phyloP scores from a whole-genome alignment of 1,140 invertebrate genomes.

The Mactra quadrangularis region DNA sequence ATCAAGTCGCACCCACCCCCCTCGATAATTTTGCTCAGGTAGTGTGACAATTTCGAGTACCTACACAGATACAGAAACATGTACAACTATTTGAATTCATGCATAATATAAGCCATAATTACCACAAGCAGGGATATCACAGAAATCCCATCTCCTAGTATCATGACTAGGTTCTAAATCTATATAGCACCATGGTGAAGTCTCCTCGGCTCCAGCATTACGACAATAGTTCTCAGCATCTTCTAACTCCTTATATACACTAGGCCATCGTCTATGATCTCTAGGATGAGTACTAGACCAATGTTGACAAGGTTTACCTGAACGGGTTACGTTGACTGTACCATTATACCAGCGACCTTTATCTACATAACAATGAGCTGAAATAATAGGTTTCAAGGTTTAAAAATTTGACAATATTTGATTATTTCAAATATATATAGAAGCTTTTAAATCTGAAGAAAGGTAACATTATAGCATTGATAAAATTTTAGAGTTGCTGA shows the following conservation, averaged over 20 bases:
- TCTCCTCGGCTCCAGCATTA: constrained; percentile 97
- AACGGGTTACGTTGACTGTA: constrained; percentile 92
- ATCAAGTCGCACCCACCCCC: too few relatives aligned
- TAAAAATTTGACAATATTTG: too few relatives aligned
- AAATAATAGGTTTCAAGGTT: too few relatives aligned
- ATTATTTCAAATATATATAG: too few relatives aligned
- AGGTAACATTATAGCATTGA: too few relatives aligned
- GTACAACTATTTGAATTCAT: too few relatives aligned
- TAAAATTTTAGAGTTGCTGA: too few relatives aligned
- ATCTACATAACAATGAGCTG: constrained; percentile 89
- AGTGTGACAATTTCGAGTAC: too few relatives aligned
- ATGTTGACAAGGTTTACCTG: constrained; percentile 92
- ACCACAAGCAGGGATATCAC: constrained; percentile 84
- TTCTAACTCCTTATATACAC: constrained; percentile 95
- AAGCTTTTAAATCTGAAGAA: too few relatives aligned
- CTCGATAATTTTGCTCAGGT: too few relatives aligned
- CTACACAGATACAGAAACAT: too few relatives aligned
- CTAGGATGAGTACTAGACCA: constrained; percentile 95
- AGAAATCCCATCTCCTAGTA: constrained; percentile 92
- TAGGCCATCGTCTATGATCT: constrained; percentile 90
- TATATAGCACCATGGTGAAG: constrained; percentile 97
- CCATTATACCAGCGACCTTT: constrained; percentile 96
- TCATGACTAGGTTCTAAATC: constrained; percentile 88
- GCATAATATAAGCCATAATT: not conserved
- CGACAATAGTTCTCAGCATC: constrained; percentile 96